Base-by-base conservation (phyloP, 37 sponge, comb jelly and placozoan species). In the Spongilla lacustris region DNA sequence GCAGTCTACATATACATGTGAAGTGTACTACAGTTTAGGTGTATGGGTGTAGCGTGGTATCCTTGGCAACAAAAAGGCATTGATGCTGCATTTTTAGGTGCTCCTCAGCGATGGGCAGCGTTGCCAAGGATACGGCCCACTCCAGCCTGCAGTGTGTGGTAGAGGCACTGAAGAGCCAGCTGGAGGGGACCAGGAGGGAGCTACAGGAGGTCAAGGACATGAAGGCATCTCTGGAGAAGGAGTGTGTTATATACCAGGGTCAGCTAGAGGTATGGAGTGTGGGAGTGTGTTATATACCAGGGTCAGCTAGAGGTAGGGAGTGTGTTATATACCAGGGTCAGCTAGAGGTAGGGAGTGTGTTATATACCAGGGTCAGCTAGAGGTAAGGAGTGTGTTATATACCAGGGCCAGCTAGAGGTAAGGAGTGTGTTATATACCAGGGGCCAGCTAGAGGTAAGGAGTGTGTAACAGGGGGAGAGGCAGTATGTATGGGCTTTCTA, bases 231-330 rank as follows among this genome's bases (percentile, higher is more conserved):
- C 86, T 93, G 38, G 89, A 82, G 73, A 85, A 72, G 79, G 93
- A 93, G 72, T 79, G 84, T 76, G 79, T 75, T 66, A 87, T 84
- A 80, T 84, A 81, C 30, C 87, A 83, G 87, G 74, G 72, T 19
- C 87, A 93, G 32, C 81, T 89, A 10, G 86, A 86, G 83, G 89
- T 88, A 34, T 66, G 74, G 36, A 17, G 81, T 50, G 81, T 80
- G 81, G 49, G 81, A 14, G 41, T 41, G 41, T 41, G 41, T 41
- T 41, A 9, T 36, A 5, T 36, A 23, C 22, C 66, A 6, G 50
- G 26, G 79, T 36, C 13, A 10, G 35, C 49, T 14, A 14, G 35
- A 14, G 78, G 19, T 10, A 36, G 41, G 17, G 74, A 14, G 25
- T 79, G 80, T n/a, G n/a, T n/a, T n/a, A 9, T 36, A 5, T 36